Conservation (phyloP, 92 coral and sea anemone genomes). For the Anthopleura xanthogrammica region DNA sequence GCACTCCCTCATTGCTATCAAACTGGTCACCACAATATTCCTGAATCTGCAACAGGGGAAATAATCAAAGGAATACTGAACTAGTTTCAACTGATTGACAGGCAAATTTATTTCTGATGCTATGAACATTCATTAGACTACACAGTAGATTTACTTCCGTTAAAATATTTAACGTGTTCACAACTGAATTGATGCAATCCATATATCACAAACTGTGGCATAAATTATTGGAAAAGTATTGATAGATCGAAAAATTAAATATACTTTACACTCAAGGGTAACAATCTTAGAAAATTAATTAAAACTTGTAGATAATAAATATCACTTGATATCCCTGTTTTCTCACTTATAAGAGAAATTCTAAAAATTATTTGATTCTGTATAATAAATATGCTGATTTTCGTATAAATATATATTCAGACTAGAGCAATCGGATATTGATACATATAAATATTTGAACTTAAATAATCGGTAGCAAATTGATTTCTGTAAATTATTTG, state of each 20-base stretch:
- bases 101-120: background rate
- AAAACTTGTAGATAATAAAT: background rate
- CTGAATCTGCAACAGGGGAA: no score
- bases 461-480: background rate
- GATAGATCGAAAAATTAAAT: background rate
- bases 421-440: background rate
- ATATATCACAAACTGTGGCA: background rate
- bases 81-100: no score
- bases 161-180: background rate
- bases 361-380: background rate
- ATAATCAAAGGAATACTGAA: no score
- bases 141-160: conserved; percentile 3
- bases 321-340: background rate
- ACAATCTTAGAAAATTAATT: background rate
- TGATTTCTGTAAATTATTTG: background rate
- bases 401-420: background rate
- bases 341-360: background rate
- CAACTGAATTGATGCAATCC: conserved; percentile 1
- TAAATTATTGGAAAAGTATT: background rate
- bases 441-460: background rate
- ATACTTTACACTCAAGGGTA: background rate
- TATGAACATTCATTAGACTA: background rate
- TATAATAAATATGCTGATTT: background rate
- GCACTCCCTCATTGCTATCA: no score
- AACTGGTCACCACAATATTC: no score